phyloP scores from a whole-genome alignment of 2,113 vertebrate genomes.

The Phaethon lepturus region DNA sequence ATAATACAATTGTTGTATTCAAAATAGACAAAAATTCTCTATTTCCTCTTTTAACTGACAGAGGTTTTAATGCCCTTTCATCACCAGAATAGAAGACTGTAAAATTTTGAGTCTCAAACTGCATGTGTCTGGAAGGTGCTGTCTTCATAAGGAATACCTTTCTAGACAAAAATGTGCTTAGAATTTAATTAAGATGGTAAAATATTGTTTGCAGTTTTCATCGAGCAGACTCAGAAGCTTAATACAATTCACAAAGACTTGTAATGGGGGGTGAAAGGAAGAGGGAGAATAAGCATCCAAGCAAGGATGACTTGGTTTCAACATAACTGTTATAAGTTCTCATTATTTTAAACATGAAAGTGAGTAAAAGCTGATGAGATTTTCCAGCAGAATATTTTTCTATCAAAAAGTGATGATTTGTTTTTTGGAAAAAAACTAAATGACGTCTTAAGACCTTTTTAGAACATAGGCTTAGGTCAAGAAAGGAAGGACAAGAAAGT shows the following conservation, averaged over 20 bases:
- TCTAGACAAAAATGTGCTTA: background rate
- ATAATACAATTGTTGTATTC: background rate
- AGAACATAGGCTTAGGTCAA: background rate
- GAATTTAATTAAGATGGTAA: background rate
- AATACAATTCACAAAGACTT: background rate
- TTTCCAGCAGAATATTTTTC: background rate
- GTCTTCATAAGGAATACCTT: background rate
- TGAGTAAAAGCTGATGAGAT: background rate
- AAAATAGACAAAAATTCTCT: background rate
- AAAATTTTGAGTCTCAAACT: background rate
- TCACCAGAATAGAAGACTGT: background rate
- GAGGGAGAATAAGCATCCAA: background rate
- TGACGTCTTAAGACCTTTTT: background rate
- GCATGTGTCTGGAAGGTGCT: background rate
- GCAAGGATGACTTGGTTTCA: background rate
- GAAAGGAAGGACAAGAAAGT: background rate
- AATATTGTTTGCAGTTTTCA: background rate
- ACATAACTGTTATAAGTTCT: background rate
- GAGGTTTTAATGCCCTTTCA: background rate
- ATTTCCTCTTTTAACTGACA: background rate
- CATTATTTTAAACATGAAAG: background rate
- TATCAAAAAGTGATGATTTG: background rate
- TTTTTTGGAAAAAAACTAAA: background rate
- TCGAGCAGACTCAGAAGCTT: background rate
- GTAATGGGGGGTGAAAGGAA: background rate